Base-by-base conservation (phyloP, 2,113 vertebrate genomes). In the Pheucticus melanocephalus region DNA sequence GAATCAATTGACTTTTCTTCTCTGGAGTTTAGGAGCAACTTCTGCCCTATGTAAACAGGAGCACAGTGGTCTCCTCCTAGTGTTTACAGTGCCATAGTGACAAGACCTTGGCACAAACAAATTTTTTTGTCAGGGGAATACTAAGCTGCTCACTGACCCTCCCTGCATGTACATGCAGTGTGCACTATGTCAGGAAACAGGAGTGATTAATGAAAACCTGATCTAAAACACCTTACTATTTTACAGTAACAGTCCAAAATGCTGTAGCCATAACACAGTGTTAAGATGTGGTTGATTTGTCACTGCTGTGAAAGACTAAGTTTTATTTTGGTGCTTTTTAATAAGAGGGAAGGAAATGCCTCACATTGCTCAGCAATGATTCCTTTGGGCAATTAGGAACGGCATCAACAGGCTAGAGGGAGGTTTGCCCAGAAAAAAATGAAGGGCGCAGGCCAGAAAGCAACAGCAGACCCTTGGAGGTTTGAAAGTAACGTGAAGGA, bases 261-360 rank as follows among this genome's bases (percentile, higher is more conserved):
- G 40, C 64, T 88, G 45, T 72, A 94, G 61, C 42, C 72, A 54
- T 71, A 72, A 78, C 23, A 79, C 28, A 64, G 24, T 23, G 45
- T 80, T 69, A 88, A 90, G 79, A 86, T 24, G 39, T 65, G 40
- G 61, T 39, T 47, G 78, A 68, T 92, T 81, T 59, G 89, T 71
- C 47, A 85, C 66, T 68, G 89, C 88, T 76, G 31, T 47, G 24
- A 86, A 94, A 94, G 70, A 56, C 78, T 84, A 86, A 57, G 59
- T 94, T 95, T 97, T 96, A 86, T 96, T 96, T 95, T 93, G 82
- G 82, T 96, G 83, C 76, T 93, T 97, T 95, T 94, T 96, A 96
- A 94, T 92, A 96, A 94, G 89, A 86, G 88, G 66, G 69, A 96
- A 97, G 96, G 96, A 97, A 97, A 97, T 97, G 89, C 94, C 72